A percentile compares a stretch with the other conserved stretches of the same genome.
Conservation (phyloP, 2,113 vertebrate genomes). For the Mixornis gularis region DNA sequence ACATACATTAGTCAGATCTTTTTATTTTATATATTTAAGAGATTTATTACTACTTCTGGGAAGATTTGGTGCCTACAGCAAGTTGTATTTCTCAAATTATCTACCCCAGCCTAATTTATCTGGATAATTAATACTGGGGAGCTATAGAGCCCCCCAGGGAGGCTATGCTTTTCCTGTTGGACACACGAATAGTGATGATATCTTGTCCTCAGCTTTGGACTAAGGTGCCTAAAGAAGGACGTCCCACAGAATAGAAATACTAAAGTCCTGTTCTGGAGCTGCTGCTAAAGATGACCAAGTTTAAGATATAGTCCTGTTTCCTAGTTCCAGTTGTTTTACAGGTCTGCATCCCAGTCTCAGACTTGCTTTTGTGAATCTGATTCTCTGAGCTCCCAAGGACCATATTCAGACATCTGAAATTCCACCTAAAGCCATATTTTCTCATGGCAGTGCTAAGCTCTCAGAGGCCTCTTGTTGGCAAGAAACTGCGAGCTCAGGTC, state of each 20-base stretch:
- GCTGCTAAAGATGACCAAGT: not conserved
- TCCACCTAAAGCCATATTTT: not conserved
- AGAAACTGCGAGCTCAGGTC: not conserved
- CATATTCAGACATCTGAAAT: not conserved
- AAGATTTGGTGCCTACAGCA: not conserved
- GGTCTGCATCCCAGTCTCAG: not conserved
- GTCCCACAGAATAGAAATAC: not conserved
- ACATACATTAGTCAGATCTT: not conserved
- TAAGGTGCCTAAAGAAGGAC: not conserved
- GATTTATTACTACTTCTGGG: not conserved
- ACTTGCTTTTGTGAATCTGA: not conserved
- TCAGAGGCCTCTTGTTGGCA: not conserved
- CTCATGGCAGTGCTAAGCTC: not conserved
- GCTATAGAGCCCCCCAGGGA: not conserved
- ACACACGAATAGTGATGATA: not conserved
- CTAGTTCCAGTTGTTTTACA: not conserved
- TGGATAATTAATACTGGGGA: not conserved
- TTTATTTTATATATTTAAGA: not conserved
- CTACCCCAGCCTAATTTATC: not conserved
- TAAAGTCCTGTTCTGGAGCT: not conserved
- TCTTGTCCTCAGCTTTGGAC: not conserved
- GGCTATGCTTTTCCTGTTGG: not conserved
- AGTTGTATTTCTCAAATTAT: not conserved
- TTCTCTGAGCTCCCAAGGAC: not conserved
- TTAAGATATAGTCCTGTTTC: not conserved